A percentile compares a stretch with the other conserved stretches of the same genome.
These are phyloP conservation scores for Clitarchus hookeri DNA, from an alignment of 2,888 invertebrate species.

Conservation along the genomic window DNA sequence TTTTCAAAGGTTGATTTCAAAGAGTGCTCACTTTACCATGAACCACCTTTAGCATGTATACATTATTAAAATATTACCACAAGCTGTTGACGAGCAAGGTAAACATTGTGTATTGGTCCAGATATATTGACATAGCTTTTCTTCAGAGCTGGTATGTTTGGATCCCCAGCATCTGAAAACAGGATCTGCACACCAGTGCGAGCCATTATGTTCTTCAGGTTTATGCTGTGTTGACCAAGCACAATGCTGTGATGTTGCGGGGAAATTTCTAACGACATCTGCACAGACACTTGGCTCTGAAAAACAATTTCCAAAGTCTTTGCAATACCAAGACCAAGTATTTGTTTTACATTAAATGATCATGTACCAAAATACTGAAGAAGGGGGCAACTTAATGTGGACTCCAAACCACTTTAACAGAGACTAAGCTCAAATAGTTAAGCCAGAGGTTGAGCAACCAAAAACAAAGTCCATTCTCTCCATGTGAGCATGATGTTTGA, in stretches of 20 bases:
- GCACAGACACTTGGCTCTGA: slow-evolving; percentile 80
- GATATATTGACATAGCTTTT: slow-evolving; percentile 91
- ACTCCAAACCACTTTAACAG: no score
- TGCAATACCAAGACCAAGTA: no score
- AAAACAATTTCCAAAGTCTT: slow-evolving; percentile 29
- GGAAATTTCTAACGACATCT: slow-evolving; percentile 93
- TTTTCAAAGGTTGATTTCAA: no score
- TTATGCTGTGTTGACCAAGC: slow-evolving; percentile 79
- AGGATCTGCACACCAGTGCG: slow-evolving; percentile 86
- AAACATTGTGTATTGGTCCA: slow-evolving; percentile 87
- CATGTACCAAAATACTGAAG: no score
- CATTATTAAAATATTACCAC: slow-evolving; percentile 63
- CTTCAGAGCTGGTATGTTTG: slow-evolving; percentile 81
- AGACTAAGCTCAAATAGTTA: no score
- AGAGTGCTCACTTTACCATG: no score
- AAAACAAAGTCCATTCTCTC: no score
- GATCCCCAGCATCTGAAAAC: slow-evolving; percentile 87
- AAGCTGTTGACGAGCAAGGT: slow-evolving; percentile 85
- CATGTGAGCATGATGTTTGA: no score
- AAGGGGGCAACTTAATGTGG: no score
- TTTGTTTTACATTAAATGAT: no score
- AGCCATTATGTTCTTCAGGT: slow-evolving; percentile 85
- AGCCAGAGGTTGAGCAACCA: no score
- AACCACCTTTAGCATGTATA: no score
- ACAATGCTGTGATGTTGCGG: slow-evolving; percentile 92